Base-by-base conservation (phyloP, 2,888 invertebrate species). In the Nomada ruficornis region DNA sequence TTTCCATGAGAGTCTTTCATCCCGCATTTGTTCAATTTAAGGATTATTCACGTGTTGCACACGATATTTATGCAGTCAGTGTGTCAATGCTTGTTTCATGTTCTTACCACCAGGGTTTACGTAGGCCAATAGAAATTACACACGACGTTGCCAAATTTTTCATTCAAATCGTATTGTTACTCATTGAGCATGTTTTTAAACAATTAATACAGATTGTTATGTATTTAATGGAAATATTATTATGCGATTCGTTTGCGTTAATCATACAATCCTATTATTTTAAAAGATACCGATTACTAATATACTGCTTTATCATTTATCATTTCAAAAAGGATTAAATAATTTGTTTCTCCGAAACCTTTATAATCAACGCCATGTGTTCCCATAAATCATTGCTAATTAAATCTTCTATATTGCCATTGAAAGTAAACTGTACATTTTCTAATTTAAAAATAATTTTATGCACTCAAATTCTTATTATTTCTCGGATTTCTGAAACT, bases 31-130 rank as follows among this genome's bases (percentile, higher is more conserved):
- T 71, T 44, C 65, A 68, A 78, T 84, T 86, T 60, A 71, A 70
- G 72, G 60, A 75, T 63, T 75, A 72, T 88, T 88, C 86, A 86
- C 82, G 86, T 86, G 86, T 88, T 88, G 84, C 88, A 78, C 50
- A 55, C 76, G 86, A 84, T 85, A 89, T 88, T 89, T 89, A 89
- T 84, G 74, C 76, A 74, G 84, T 84, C 85, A 81, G 77, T 83
- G 79, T 81, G 83, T 80, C 71, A 62, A 77, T 62, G 67, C 2
- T 81, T 77, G 84, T 86, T 82, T 52, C 71, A 23, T 55, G 60
- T 52, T 72, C 20, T 72, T 75, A 54, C 83, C 86, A 69, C 80
- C 62, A 88, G 87, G 11, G 79, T 15, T 52, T 65, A 55, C 62
- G 18, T 47, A 50, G 76, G 36, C 89, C 87, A 88, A 88, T 89